Percentiles rank a stretch among this genome's conserved stretches.
phyloP scores from a whole-genome alignment of 92 coral and sea anemone species.

The Anthopleura xanthogrammica region DNA sequence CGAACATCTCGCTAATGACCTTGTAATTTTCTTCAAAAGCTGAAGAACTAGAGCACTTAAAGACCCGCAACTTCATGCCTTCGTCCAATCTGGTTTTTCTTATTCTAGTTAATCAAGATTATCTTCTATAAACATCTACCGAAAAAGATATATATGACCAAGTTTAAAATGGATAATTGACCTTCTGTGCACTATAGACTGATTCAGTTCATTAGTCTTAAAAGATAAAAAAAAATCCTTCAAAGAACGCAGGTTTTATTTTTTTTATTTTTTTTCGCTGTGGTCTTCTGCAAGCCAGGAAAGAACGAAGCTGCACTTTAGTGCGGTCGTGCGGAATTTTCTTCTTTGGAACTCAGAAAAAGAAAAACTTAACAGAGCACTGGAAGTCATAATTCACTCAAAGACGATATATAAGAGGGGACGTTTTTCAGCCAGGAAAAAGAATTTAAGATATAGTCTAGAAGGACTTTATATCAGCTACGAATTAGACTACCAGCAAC shows the following conservation, averaged over 20 bases:
- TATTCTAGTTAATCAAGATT: neutral
- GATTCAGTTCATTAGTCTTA: neutral
- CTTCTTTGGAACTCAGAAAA: too few relatives aligned
- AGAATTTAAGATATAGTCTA: too few relatives aligned
- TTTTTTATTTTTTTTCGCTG: neutral
- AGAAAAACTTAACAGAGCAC: too few relatives aligned
- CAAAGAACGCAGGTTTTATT: neutral
- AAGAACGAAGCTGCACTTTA: neutral
- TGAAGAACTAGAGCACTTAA: neutral
- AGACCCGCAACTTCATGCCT: neutral
- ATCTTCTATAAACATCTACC: neutral
- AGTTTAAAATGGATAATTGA: neutral
- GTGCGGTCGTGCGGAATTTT: too few relatives aligned
- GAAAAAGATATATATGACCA: constrained; percentile 1
- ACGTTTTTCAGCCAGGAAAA: too few relatives aligned
- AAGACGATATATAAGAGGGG: too few relatives aligned
- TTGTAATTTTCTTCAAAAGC: neutral
- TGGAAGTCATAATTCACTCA: too few relatives aligned
- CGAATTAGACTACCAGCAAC: too few relatives aligned
- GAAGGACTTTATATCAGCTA: too few relatives aligned
- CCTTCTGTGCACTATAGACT: neutral
- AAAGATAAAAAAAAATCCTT: neutral
- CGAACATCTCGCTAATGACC: neutral
- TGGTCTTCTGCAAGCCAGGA: neutral
- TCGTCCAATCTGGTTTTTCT: neutral